Evolutionary conservation across 2,797 vertebrate species (phyloP), one percentile per base, ranked within the genome.

Genomic region (Eurystomus glaucurus): DNA sequence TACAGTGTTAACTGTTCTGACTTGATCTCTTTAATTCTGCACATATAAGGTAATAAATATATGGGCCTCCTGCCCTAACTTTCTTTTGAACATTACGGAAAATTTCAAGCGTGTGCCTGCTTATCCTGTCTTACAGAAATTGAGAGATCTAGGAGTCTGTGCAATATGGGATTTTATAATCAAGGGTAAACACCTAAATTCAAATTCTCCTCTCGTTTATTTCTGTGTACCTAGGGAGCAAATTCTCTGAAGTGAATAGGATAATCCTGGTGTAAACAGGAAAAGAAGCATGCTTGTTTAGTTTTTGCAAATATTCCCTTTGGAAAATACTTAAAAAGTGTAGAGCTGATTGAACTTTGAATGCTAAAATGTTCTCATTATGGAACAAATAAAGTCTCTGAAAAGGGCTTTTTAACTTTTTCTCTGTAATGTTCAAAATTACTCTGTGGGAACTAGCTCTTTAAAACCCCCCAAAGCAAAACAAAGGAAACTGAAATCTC

Each of bases 401-500:
- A 72, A 87, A 88, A 84, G 76, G n/a, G 31, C 26, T 85, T 95
- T 96, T 85, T 5, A 92, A 72, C 61, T 86, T 94, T 90, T 92
- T 58, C 70, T 85, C 58, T 82, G 19, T 85, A 95, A 89, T 76
- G 65, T 82, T 92, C 46, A 72, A 93, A 93, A 96, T 79, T 11
- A 79, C 90, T 69, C 95, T n/a, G 61, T 92, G 70, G 85, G 84
- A 96, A 89, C 61, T 58, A 92, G 88, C 25, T 94, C 80, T 92
- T 94, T 69, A 76, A 88, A 93, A 75, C 18, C 0, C 2, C 50
- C 61, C 52, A 14, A 96, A 95, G 80, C 75, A 88, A 96, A 93
- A 92, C 88, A 96, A 97, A 93, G 9, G 69, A 81, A 92, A 88
- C 85, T 87, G 62, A 97, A 96, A 69, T 89, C 46, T 92, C 46